Evolutionary conservation across 2,888 invertebrate genomes (phyloP), one percentile per base, ranked within the genome.

Genomic region (Endomychus coccineus): DNA sequence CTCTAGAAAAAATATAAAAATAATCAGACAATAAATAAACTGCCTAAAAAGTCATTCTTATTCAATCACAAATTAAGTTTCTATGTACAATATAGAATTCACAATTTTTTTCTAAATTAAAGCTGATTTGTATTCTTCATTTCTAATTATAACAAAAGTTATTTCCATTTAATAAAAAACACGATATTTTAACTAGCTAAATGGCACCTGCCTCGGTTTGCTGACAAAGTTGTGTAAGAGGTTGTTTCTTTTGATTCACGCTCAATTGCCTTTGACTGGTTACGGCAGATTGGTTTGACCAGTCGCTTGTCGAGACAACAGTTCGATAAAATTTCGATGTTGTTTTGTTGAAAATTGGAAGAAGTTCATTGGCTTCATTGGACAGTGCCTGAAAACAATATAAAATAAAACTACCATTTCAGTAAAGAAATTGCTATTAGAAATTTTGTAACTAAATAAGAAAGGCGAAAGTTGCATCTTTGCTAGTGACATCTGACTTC

Each of bases 291-390:
- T 78, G 78, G 59, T 78, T 79, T 2, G 86, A 86, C 95, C 96
- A 96, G 62, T 96, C 96, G 10, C 83, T 87, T 1, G 85, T 81
- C 35, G 84, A 86, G 11, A 83, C 73, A 2, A 82, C 75, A 1
- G 85, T 79, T 34, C 78, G 74, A 70, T 97, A 97, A 66, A 91
- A 89, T 62, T 83, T 85, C 4, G 85, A 83, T 6, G 94, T 90
- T 1, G 95, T 94, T 55, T 91, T 89, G 69, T 97, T 97, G 75
- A 94, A 98, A 45, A 98, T 86, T 0, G 98, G 98, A 35, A 98
- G 71, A 27, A 95, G 71, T 61, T 98, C 98, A 69, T 91, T 95
- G 1, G 98, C 97, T 70, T 98, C 97, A 66, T 91, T 88, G 2
- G 94, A 84, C 38, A 95, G 69, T 1, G 95, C 92, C 94, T 95